These are phyloP conservation scores for Neodiprion fabricii DNA, from an alignment of 1,140 invertebrate species.

Conservation along the genomic window DNA sequence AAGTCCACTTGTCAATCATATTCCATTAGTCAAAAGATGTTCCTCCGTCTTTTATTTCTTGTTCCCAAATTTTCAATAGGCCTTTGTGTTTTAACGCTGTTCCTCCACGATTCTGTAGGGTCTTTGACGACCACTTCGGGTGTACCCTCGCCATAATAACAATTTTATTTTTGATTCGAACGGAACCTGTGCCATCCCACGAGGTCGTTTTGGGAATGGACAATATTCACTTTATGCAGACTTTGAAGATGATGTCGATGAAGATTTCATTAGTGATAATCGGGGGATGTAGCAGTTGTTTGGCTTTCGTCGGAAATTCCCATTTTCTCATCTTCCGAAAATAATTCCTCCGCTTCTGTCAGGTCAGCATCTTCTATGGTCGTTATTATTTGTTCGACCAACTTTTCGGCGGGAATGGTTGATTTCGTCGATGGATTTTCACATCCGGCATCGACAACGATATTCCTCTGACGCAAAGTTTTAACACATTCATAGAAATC, in stretches of 20 bases:
- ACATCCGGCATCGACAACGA: neutral
- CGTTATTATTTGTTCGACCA: neutral
- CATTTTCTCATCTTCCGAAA: neutral
- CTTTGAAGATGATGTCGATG: slow-evolving; percentile 1
- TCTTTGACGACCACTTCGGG: slow-evolving; percentile 28
- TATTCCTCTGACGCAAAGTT: neutral
- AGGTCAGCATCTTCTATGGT: neutral
- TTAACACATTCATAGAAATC: neutral
- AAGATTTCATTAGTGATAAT: neutral
- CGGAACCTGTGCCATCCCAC: slow-evolving; percentile 1
- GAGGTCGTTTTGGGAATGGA: neutral
- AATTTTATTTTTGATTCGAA: slow-evolving; percentile 30
- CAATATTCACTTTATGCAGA: neutral
- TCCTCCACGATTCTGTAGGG: slow-evolving; percentile 27
- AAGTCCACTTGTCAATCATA: slow-evolving; percentile 30
- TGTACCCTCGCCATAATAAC: slow-evolving; percentile 20
- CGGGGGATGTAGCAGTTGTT: neutral
- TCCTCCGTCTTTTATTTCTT: slow-evolving; percentile 19
- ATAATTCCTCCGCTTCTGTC: slow-evolving; percentile 2
- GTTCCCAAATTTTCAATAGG: slow-evolving; percentile 22
- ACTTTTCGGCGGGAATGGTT: neutral
- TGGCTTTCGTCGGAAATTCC: neutral
- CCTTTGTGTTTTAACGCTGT: slow-evolving; percentile 21
- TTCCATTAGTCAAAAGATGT: slow-evolving; percentile 25
- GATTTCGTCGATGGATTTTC: neutral